Evolutionary conservation across 2,888 invertebrate genomes (phyloP).

Genomic region (Chymomyza procnemis): DNA sequence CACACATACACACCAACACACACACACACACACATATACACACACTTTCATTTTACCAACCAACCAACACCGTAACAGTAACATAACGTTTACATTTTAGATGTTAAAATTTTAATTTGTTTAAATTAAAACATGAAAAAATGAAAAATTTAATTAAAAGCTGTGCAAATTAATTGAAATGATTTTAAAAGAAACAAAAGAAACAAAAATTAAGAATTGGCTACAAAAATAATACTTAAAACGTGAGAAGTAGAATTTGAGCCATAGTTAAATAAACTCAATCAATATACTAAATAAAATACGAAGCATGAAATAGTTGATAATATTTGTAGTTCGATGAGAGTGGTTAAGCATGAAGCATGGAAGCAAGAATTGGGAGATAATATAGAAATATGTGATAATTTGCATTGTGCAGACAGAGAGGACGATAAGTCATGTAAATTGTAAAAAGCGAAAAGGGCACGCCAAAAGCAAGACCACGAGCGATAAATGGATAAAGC

Average conservation of each 20-base stretch:
- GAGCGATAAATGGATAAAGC: constrained; percentile 7
- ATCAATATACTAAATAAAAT: constrained; percentile 12
- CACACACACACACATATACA: constrained; percentile 22
- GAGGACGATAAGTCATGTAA: constrained; percentile 54
- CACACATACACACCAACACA: constrained; percentile 29
- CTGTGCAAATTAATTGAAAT: constrained; percentile 7
- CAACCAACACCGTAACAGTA: constrained; percentile 15
- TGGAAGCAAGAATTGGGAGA: constrained; percentile 19
- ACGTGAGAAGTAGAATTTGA: constrained; percentile 63
- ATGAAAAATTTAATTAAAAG: constrained; percentile 8
- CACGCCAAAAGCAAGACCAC: constrained; percentile 21
- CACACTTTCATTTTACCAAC: constrained; percentile 5
- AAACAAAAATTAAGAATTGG: constrained; percentile 25
- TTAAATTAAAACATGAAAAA: constrained; percentile 28
- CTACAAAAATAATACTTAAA: constrained; percentile 63
- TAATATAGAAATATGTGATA: constrained; percentile 67
- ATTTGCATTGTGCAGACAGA: constrained; percentile 75
- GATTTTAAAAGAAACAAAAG: constrained; percentile 8
- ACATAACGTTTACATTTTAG: neutral
- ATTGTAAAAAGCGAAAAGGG: constrained; percentile 51
- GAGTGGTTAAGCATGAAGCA: constrained; percentile 33
- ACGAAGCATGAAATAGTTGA: constrained; percentile 33
- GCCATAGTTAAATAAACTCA: constrained; percentile 30
- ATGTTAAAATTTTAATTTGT: constrained; percentile 21
- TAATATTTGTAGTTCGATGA: constrained; percentile 1